Base-by-base conservation (phyloP, 2,113 vertebrate genomes). In the Sinosuthora webbiana region DNA sequence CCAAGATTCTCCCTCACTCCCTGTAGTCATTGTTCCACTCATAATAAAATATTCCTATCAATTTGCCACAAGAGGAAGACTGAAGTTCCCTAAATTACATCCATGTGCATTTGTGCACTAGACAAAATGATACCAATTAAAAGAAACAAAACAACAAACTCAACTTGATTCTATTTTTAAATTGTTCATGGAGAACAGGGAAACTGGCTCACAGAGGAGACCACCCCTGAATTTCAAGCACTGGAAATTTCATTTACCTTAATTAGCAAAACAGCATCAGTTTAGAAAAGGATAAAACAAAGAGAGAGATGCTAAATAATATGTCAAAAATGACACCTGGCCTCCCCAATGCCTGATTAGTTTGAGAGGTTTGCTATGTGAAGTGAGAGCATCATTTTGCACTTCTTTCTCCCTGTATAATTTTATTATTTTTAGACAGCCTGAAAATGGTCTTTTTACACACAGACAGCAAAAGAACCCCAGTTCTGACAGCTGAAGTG, bases 41-140 rank as follows among this genome's bases (percentile, higher is more conserved):
- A 97, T 98, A 98, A 98, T 97, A 98, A 98, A 98, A 97, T 97
- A 98, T 98, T 97, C 96, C 96, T 96, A 98, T 98, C 98, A 98
- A 89, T 98, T 98, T 98, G 96, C 96, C 97, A 98, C 93, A 96
- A 97, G 97, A 98, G 98, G 88, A 98, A 97, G 92, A 95, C 96
- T 97, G 88, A 96, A 97, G 97, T 97, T 97, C 96, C 97, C 97
- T 97, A 97, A 98, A 98, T 98, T 97, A 98, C 86, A 97, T 93
- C 77, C 94, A 93, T 97, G 97, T 97, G 87, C 96, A 82, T 97
- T 95, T 97, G 90, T 86, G 95, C 85, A 56, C 82, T 96, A 98
- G 87, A 96, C 89, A 96, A 97, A 98, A 86, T 95, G 92, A 98
- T 97, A 95, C 67, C 92, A 98, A 98, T 97, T 97, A 95, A 97